phyloP scores from a whole-genome alignment of 2,797 vertebrate species.

The Peromyscus attwateri region DNA sequence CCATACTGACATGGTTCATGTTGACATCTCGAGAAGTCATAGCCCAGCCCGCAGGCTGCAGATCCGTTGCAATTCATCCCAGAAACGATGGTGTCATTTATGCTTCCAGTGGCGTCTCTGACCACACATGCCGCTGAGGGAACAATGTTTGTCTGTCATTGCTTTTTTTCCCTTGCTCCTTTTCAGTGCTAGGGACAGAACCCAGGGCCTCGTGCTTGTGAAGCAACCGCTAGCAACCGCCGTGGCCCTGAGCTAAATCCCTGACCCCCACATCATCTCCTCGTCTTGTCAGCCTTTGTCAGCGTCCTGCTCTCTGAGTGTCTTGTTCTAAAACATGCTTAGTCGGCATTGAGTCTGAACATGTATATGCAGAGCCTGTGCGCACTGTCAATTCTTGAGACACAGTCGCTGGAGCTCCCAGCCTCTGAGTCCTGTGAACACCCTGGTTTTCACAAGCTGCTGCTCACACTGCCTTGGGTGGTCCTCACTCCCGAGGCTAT shows the following conservation, averaged over 20 bases:
- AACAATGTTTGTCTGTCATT: conserved; percentile 76
- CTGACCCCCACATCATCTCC: conserved; percentile 56
- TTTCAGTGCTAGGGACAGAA: background rate
- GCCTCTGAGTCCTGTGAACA: background rate
- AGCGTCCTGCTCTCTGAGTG: background rate
- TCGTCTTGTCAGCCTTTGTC: background rate
- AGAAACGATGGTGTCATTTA: conserved; percentile 87
- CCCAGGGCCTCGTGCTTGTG: background rate
- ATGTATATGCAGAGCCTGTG: background rate
- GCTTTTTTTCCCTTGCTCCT: background rate
- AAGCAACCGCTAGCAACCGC: background rate
- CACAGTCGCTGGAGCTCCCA: background rate
- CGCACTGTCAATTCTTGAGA: background rate
- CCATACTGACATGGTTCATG: conserved; percentile 91
- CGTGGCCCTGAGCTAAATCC: background rate
- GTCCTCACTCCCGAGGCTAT: background rate
- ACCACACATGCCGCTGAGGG: conserved; percentile 94
- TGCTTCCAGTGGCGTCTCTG: conserved; percentile 95
- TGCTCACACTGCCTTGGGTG: no score
- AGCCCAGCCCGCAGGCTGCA: conserved; percentile 94
- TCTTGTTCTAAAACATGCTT: background rate
- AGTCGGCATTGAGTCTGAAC: background rate
- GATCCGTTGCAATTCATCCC: conserved; percentile 90
- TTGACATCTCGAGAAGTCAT: conserved; percentile 94
- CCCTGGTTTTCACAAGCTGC: background rate